Evolutionary conservation across 2,797 vertebrate species (phyloP).

Genomic region (Oreonectes daqikongensis): DNA sequence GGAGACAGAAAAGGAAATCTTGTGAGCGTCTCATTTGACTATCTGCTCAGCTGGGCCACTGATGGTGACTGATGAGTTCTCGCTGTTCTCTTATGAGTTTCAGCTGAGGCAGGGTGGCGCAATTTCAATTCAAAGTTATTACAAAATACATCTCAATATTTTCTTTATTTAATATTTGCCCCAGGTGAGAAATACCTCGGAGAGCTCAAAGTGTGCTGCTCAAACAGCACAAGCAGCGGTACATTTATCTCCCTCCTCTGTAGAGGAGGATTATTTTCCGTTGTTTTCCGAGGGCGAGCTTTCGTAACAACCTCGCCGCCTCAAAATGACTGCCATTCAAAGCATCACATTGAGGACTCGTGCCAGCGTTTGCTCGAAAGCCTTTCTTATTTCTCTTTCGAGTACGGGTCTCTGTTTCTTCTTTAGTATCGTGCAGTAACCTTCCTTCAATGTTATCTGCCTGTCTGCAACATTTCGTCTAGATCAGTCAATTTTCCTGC

Average conservation of each 20-base stretch:
- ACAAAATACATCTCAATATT: constrained; percentile 45
- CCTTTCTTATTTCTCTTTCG: constrained; percentile 43
- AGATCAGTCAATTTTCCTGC: constrained; percentile 68
- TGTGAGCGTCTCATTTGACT: constrained; percentile 5
- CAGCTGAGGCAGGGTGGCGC: constrained; percentile 70
- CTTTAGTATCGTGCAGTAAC: constrained; percentile 23
- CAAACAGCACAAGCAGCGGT: constrained; percentile 1
- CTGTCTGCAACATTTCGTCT: constrained; percentile 55
- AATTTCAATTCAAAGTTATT: constrained; percentile 58
- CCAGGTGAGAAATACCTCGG: constrained; percentile 59
- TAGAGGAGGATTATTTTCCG: constrained; percentile 28
- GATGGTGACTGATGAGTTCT: constrained; percentile 77
- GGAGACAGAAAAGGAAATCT: background rate
- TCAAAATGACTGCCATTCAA: constrained; percentile 56
- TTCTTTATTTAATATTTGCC: constrained; percentile 58
- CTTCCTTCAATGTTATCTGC: constrained; percentile 31
- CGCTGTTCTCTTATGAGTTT: constrained; percentile 81
- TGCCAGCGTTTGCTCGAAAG: constrained; percentile 47
- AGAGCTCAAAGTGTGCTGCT: constrained; percentile 33
- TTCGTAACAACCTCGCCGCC: constrained; percentile 35
- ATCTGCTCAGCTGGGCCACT: constrained; percentile 60
- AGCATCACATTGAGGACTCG: constrained; percentile 54
- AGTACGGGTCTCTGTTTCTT: constrained; percentile 54
- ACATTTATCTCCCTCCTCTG: constrained; percentile 20
- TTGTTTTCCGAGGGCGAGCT: constrained; percentile 12